Percentiles rank a stretch among this genome's conserved stretches.
These are phyloP conservation scores for Leptocoma aspasia DNA, from an alignment of 2,113 vertebrate species.

Conservation along the genomic window DNA sequence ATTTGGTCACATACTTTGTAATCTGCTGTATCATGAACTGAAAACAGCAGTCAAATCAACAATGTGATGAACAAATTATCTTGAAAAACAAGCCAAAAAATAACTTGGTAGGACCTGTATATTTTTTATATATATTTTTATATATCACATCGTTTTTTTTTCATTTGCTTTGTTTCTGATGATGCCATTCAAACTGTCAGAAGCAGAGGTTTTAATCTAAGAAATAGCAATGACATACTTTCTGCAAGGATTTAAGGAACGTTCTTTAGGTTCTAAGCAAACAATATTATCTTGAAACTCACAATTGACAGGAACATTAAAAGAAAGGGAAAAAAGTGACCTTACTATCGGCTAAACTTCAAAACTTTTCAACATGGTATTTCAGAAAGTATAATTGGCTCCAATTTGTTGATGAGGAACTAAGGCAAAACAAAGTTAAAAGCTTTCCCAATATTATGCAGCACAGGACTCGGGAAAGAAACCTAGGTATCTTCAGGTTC, in stretches of 20 bases:
- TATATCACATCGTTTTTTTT: too few relatives aligned
- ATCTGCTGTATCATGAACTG: not conserved
- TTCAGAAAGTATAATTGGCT: not conserved
- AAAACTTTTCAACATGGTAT: not conserved
- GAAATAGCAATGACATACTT: not conserved
- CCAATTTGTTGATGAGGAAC: not conserved
- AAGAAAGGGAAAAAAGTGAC: not conserved
- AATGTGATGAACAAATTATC: not conserved
- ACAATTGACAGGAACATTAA: not conserved
- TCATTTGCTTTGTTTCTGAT: not conserved
- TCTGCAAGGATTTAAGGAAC: not conserved
- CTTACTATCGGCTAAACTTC: not conserved
- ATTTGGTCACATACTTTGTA: not conserved
- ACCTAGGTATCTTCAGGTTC: not conserved
- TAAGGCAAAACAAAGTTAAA: not conserved
- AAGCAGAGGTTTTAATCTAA: not conserved
- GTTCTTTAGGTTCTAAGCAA: not conserved
- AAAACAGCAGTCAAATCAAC: not conserved
- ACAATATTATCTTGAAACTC: not conserved
- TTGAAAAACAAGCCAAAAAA: not conserved
- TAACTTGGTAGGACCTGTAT: not conserved
- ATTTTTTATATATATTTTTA: too few relatives aligned
- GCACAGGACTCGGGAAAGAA: not conserved
- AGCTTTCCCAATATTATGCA: not conserved
- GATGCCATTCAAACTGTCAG: not conserved